These are phyloP conservation scores for Caerostris extrusa DNA, from an alignment of 1,140 invertebrate species.

Conservation along the genomic window DNA sequence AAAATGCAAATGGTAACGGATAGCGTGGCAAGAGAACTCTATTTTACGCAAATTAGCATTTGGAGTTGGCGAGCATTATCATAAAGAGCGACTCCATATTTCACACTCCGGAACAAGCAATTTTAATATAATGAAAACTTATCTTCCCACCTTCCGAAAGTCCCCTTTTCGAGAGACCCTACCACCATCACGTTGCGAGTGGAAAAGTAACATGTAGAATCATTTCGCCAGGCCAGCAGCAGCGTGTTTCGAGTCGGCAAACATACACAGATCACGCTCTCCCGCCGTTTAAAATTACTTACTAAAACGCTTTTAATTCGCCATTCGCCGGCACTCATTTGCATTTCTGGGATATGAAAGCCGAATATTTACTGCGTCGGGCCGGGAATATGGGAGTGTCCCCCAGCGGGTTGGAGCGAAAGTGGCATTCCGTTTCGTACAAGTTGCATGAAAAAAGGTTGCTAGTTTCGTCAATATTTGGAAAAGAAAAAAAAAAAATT, in stretches of 20 bases:
- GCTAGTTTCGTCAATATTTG: background rate
- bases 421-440: background rate
- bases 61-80: background rate
- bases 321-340: background rate
- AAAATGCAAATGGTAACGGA: background rate
- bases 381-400: background rate
- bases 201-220: background rate
- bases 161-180: background rate
- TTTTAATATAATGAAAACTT: conserved; percentile 15
- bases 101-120: conserved; percentile 15
- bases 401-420: background rate
- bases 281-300: conserved; percentile 49
- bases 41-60: background rate
- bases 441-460: background rate
- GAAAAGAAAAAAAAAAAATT: no score
- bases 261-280: conserved; percentile 19
- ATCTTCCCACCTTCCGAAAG: background rate
- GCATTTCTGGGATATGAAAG: background rate
- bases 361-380: conserved; percentile 30
- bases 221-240: background rate
- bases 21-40: background rate
- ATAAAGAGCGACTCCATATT: conserved; percentile 12
- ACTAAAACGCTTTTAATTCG: conserved; percentile 52
- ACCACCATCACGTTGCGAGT: background rate
- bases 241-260: background rate